phyloP scores from a whole-genome alignment of 1,140 invertebrate genomes.

The Leptinotarsa texana region DNA sequence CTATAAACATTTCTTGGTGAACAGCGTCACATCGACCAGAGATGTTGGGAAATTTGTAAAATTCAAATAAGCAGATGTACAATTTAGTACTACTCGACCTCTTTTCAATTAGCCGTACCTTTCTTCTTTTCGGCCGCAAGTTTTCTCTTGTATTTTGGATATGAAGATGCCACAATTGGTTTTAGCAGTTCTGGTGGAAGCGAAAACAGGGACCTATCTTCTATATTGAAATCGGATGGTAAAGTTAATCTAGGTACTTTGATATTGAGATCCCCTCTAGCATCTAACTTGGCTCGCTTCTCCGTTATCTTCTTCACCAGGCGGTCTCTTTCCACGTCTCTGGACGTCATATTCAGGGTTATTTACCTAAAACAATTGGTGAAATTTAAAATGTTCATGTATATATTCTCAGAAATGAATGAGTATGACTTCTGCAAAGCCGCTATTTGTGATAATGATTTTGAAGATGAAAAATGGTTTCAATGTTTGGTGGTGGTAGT shows the following conservation, averaged over 20 bases:
- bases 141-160: constrained; percentile 51
- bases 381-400: too few species aligned
- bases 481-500: too few species aligned
- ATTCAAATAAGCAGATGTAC: too few species aligned
- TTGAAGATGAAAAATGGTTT: too few species aligned
- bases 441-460: too few species aligned
- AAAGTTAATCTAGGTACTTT: constrained; percentile 59
- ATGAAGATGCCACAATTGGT: constrained; percentile 49
- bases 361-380: neutral
- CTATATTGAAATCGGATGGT: constrained; percentile 60
- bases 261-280: constrained; percentile 48
- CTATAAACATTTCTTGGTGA: too few species aligned
- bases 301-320: constrained; percentile 50
- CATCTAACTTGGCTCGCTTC: constrained; percentile 48
- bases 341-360: constrained; percentile 31
- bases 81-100: too few species aligned
- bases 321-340: constrained; percentile 47
- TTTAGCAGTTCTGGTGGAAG: constrained; percentile 60
- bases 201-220: constrained; percentile 59
- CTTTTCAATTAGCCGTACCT: constrained; percentile 31
- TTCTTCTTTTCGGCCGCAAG: constrained; percentile 45
- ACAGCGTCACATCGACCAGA: neutral
- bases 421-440: too few species aligned
- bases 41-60: too few species aligned
- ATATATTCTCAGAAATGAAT: too few species aligned